Base-by-base conservation (phyloP, 1,140 invertebrate species). In the Orchesella cincta region DNA sequence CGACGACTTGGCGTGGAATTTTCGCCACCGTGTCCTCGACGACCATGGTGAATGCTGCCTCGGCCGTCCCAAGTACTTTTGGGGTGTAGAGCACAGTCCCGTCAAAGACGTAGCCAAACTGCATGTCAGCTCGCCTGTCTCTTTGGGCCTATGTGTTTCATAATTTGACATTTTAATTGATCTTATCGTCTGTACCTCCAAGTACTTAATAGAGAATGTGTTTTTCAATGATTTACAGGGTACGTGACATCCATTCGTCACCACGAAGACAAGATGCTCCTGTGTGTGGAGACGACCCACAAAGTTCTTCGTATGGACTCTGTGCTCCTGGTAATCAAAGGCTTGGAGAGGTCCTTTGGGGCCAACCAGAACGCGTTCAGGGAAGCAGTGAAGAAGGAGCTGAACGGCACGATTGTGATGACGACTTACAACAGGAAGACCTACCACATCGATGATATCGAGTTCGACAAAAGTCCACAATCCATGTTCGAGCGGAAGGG, bases 381-480 rank as follows among this genome's bases (percentile, higher is more conserved):
- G 18, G 71, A 46, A 73, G 8, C 34, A 51, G 83, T 85, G 20
- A 83, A 81, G n/a, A 83, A 84, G 35, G 81, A 82, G 23, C 54
- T 89, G 1, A 78, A 88, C 20, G 88, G 88, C 0, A 83, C 78
- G 18, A 83, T 86, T 36, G 87, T 89, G 0, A 80, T 89, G 16
- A 89, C 89, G 0, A 78, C 86, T 12, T 93, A 94, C 82, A 94
- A 93, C 80, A 92, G 93, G 76, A 89, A 89, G 80, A 92, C 90
- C 0, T 94, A 93, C 79, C 85, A 88, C 35, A 86, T 98, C 36
- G 92, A 96, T 85, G 94, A 96, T 81, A 90, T 98, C 39, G 89
- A 91, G 70, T 97, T 92, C 85, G 85, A 89, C 12, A 86, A 89
- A 76, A 91, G 84, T 39, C 94, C 95, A 0, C 82, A 76, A 18